Evolutionary conservation across 2,888 invertebrate genomes (phyloP).

Genomic region (Epirrhoe tristata): DNA sequence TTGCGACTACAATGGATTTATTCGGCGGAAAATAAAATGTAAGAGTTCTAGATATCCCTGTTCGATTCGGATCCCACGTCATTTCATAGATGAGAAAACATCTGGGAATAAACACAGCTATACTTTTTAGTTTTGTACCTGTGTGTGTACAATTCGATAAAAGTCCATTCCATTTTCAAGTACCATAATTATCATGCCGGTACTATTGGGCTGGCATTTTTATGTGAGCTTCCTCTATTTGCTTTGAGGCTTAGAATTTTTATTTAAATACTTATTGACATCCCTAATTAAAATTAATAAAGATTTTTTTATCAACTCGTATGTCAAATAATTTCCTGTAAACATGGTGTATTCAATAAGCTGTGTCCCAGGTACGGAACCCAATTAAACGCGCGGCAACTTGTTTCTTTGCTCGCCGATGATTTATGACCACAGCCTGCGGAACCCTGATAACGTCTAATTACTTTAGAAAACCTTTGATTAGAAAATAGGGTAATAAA

Average conservation of each 20-base stretch:
- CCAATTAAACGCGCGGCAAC: slow-evolving; percentile 56
- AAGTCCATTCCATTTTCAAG: too few relatives aligned
- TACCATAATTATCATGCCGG: too few relatives aligned
- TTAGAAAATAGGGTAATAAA: slow-evolving; percentile 11
- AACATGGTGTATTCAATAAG: not conserved
- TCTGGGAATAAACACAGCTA: too few relatives aligned
- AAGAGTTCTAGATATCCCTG: not conserved
- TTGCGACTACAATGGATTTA: slow-evolving; percentile 12
- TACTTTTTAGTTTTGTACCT: too few relatives aligned
- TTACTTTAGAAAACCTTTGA: slow-evolving; percentile 33
- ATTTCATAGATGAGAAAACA: not conserved
- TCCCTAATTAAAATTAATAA: too few relatives aligned
- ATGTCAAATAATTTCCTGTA: not conserved
- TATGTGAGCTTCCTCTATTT: too few relatives aligned
- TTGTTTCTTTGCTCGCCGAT: slow-evolving; percentile 59
- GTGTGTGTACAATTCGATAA: too few relatives aligned
- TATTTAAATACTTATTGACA: too few relatives aligned
- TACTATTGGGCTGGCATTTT: too few relatives aligned
- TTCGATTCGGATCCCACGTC: not conserved
- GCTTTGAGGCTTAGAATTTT: too few relatives aligned
- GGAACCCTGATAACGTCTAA: slow-evolving; percentile 51
- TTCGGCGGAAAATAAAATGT: not conserved
- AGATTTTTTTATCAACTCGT: too few relatives aligned
- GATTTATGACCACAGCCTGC: slow-evolving; percentile 59
- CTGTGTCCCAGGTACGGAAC: slow-evolving; percentile 36